Evolutionary conservation across 2,888 invertebrate species (phyloP), one percentile per base, ranked within the genome.

Genomic region (Corbicula japonica): DNA sequence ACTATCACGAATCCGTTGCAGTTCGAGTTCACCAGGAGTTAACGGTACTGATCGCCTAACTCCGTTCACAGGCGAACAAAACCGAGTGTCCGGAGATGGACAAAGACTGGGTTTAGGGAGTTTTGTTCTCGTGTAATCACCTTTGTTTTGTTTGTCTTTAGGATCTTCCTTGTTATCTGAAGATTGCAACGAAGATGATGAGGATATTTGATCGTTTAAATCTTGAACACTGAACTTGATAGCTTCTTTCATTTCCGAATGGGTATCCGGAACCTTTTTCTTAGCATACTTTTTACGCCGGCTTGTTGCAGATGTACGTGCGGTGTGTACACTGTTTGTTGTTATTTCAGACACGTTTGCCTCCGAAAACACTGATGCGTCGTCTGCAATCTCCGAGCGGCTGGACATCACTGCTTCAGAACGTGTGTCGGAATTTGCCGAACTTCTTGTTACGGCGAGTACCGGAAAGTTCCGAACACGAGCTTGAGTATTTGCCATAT

Each of bases 1-100:
- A n/a, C 68, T 74, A 23, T 87, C 88, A 61, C 83, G 71, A 32
- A 83, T 77, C 41, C 76, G 80, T 68, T 85, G 76, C 23, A 87
- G 76, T 21, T 89, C 88, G 60, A 86, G 48, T 61, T 90, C 88
- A 0, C 86, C 87, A 0, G 88, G 87, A 8, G 87, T 87, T 12
- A 83, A 69, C 5, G 86, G 77, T 6, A 83, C 75, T 8, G 84
- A 83, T 2, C 85, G 75, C 62, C 86, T 79, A 23, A 87, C 76
- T 12, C 85, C 86, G 38, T 85, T 86, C n/a, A 84, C 76, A 8
- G 77, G 72, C 12, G 80, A 73, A 48, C 30, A 72, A 48, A 41
- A 48, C 8, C 75, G 81, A 44, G 72, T 71, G 26, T 88, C 87
- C 18, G 81, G 60, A 15, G 78, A 63, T n/a, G 72, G 61, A 44